A percentile compares a stretch with the other conserved stretches of the same genome.
Conservation (phyloP, 30 jellyfish, hydroid and myxozoan genomes). For the Aurelia sp. region DNA sequence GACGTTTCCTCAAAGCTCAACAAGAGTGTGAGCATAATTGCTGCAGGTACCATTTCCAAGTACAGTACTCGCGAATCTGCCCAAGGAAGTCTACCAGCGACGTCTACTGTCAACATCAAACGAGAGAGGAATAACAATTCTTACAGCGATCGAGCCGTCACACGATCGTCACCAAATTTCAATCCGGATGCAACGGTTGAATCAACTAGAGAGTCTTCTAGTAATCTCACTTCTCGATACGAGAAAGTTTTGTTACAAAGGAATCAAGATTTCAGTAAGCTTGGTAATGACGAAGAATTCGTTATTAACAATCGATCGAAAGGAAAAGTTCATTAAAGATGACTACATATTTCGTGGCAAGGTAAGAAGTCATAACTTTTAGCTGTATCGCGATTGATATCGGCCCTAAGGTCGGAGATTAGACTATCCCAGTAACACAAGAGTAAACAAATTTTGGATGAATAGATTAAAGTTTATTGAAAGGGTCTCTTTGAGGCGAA, state of each 20-base stretch:
- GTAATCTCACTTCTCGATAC: conserved; percentile 52
- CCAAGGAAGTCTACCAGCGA: conserved; percentile 11
- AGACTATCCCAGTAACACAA: no score
- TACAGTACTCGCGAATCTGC: conserved; percentile 16
- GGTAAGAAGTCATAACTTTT: neutral
- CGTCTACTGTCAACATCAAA: conserved; percentile 4
- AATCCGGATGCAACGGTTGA: conserved; percentile 14
- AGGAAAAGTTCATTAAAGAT: conserved; percentile 60
- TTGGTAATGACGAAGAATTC: conserved; percentile 47
- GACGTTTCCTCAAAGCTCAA: neutral
- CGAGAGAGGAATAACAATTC: conserved; percentile 59
- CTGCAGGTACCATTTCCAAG: neutral
- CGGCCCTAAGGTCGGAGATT: no score
- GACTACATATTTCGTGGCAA: no score
- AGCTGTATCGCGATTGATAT: no score
- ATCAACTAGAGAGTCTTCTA: conserved; percentile 6
- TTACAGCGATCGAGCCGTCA: conserved; percentile 20
- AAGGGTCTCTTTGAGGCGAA: no score
- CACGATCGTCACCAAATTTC: conserved; percentile 4
- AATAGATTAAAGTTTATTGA: no score
- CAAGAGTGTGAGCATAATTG: neutral
- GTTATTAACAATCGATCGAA: conserved; percentile 47
- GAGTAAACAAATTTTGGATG: no score
- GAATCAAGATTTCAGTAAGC: conserved; percentile 49
- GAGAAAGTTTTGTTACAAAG: conserved; percentile 55